Base-by-base conservation (phyloP, 2,797 vertebrate species). In the Lagorchestes hirsutus region DNA sequence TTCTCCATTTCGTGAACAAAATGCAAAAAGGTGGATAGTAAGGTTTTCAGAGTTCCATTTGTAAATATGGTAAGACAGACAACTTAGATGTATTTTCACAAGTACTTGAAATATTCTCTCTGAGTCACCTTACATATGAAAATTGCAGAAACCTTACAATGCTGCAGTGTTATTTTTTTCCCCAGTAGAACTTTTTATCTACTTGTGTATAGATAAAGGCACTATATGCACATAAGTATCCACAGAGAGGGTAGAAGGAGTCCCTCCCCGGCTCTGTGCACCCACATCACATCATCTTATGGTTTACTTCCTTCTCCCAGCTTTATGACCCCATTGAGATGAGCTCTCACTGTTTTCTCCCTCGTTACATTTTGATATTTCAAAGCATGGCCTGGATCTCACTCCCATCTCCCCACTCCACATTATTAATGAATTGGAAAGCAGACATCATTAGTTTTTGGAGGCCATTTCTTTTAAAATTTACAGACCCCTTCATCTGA, bases 391-490 rank as follows among this genome's bases (percentile, higher is more conserved):
- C 97, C 98, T 98, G 98, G 97, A 98, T 98, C 98, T 98, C 98
- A 97, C 98, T 98, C 97, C 98, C 98, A 98, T 98, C 98, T 99
- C 98, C 98, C 99, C 98, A 98, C 98, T 98, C 99, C 99, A 99
- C 99, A 99, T 99, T 99, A 99, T 99, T 99, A 99, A 99, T 99
- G 98, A 98, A 98, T 99, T 98, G 98, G 98, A 98, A 99, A 99
- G 99, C 99, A 99, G 99, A 99, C 99, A 99, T 99, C 99, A 99
- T 99, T 99, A 99, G 99, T 99, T 99, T 98, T 99, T 99, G 99
- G 99, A 99, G 99, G 99, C 98, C 98, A 98, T 99, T 99, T 99
- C 99, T 99, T 99, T 99, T 99, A 99, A 99, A 99, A 99, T 99
- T 98, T 99, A 99, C 99, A 99, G 99, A 99, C 98, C 99, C 99